Base-by-base conservation (phyloP, 1,140 invertebrate species). In the Diuraphis noxia region DNA sequence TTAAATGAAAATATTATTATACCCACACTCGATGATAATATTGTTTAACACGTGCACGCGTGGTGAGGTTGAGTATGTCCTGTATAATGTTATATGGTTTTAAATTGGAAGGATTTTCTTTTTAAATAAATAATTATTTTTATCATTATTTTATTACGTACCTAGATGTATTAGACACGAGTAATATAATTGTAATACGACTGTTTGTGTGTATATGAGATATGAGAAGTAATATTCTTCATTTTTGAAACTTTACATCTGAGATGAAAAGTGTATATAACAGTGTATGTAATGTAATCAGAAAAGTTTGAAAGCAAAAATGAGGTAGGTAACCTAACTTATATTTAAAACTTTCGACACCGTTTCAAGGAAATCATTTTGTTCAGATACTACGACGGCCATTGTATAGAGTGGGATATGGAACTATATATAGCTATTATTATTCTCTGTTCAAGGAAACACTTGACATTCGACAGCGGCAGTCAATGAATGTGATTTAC, bases 1-100 rank as follows among this genome's bases (percentile, higher is more conserved):
- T 85, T 85, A 85, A 85, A 85, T 23, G n/a, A 85, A 43, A 43
- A 43, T 46, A 85, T 46, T 85, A 85, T 34, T 43, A 34, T 46
- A 43, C n/a, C 25, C 4, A 8, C 17, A 46, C 17, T 30, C 17
- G 41, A 43, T 41, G 41, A 43, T 41, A 43, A n/a, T 17, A 21
- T 46, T 19, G 3, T 41, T 17, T 34, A 19, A 34, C 17, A 43
- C 46, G n/a, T 34, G 41, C 43, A 9, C 84, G 2, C 38, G 30
- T 19, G 46, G 46, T 38, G 79, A 30, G 1, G 38, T 40, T 10
- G 38, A 0, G n/a, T 77, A 7, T 25, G 19, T 38, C 36, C 8
- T 23, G 79, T n/a, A 63, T 13, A 30, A 56, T 13, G 30, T 36
- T 25, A 10, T 81, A 40, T 8, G 17, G 40, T 43, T 84, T 43